Percentiles rank a stretch among this genome's conserved stretches.
Evolutionary conservation across 2,797 vertebrate genomes (phyloP).

Genomic region (Artibeus lituratus): DNA sequence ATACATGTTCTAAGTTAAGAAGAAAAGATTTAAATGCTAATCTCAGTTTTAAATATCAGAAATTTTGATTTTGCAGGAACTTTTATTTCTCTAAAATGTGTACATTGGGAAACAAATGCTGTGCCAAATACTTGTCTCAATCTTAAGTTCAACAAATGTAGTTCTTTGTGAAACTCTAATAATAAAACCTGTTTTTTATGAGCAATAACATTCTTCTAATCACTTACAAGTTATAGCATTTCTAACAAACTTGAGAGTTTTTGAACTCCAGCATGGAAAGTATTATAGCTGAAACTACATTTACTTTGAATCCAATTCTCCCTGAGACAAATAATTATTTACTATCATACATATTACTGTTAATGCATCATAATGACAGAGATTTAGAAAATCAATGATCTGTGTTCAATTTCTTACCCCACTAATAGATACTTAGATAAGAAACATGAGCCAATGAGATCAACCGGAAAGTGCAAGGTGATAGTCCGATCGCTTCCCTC

Average conservation of each 20-base stretch:
- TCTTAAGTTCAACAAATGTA: slow-evolving; percentile 23
- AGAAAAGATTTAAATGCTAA: neutral
- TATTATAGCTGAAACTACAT: slow-evolving; percentile 12
- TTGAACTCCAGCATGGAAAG: neutral
- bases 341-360: slow-evolving; percentile 20
- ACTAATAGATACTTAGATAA: slow-evolving; percentile 61
- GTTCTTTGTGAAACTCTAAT: neutral
- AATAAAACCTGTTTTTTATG: neutral
- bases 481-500: slow-evolving; percentile 47
- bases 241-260: neutral
- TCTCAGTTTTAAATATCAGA: neutral
- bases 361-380: slow-evolving; percentile 36
- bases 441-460: slow-evolving; percentile 60
- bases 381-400: slow-evolving; percentile 66
- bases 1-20: slow-evolving; percentile 22
- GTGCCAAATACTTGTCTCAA: neutral
- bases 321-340: slow-evolving; percentile 57
- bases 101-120: neutral
- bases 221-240: neutral
- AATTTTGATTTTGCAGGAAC: neutral
- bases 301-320: slow-evolving; percentile 9
- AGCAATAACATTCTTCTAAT: neutral
- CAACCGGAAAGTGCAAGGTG: neutral
- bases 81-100: slow-evolving; percentile 18
- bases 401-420: slow-evolving; percentile 57